Conservation (phyloP, 2,888 invertebrate genomes). For the Trissoscelio sp. region DNA sequence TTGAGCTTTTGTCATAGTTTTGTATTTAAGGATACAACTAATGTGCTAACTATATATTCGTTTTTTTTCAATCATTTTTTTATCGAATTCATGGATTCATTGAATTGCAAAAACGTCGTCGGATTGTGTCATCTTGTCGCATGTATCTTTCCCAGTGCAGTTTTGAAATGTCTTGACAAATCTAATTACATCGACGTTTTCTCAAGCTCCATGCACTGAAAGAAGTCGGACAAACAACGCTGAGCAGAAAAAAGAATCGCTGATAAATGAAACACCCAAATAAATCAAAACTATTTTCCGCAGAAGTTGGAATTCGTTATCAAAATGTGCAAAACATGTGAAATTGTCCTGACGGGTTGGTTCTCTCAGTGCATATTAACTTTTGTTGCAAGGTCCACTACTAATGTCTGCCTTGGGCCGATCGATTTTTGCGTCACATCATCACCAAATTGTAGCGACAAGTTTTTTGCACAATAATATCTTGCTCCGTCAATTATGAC, state of each 20-base stretch:
- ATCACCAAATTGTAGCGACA: constrained; percentile 6
- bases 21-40: constrained; percentile 47
- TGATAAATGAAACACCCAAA: neutral
- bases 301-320: neutral
- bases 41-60: constrained; percentile 44
- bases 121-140: constrained; percentile 39
- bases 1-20: constrained; percentile 66
- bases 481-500: constrained; percentile 5
- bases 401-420: constrained; percentile 31
- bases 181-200: constrained; percentile 57
- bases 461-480: constrained; percentile 27
- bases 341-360: no score
- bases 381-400: constrained; percentile 20
- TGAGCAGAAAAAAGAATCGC: neutral
- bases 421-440: constrained; percentile 38
- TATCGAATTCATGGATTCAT: constrained; percentile 39
- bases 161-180: constrained; percentile 28
- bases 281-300: neutral
- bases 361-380: constrained; percentile 25
- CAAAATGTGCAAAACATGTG: no score
- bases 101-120: constrained; percentile 62
- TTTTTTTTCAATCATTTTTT: neutral
- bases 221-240: neutral
- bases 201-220: constrained; percentile 26
- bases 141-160: constrained; percentile 53